phyloP scores from a whole-genome alignment of 2,888 invertebrate genomes.

The Tenthredo livida region DNA sequence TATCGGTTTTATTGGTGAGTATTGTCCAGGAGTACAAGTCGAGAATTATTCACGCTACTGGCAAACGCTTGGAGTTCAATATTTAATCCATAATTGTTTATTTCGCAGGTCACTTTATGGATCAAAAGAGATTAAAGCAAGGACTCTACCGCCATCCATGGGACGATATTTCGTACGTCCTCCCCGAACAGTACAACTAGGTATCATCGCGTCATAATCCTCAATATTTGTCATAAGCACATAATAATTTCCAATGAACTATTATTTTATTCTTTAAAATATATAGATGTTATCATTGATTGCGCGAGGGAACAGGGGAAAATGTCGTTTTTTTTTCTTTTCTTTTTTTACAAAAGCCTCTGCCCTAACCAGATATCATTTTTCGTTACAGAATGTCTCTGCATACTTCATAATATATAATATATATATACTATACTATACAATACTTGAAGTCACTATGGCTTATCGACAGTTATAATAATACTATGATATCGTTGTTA shows the following conservation, averaged over 20 bases:
- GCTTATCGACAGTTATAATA: slow-evolving; percentile 14
- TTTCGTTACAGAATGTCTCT: slow-evolving; percentile 8
- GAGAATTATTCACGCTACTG: not conserved
- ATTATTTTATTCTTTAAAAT: slow-evolving; percentile 6
- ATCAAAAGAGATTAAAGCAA: slow-evolving; percentile 99
- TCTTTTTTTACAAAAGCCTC: not conserved
- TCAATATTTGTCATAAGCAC: slow-evolving; percentile 56
- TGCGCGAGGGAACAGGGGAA: not conserved
- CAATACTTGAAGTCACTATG: not conserved
- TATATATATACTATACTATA: not conserved
- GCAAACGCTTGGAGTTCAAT: not conserved
- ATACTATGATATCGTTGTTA: slow-evolving; percentile 12
- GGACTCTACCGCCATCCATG: slow-evolving; percentile 99
- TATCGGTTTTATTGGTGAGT: slow-evolving; percentile 96
- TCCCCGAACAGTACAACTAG: slow-evolving; percentile 86
- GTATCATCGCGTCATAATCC: slow-evolving; percentile 56
- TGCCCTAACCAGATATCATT: not conserved
- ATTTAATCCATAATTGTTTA: not conserved
- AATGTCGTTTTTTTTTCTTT: not conserved
- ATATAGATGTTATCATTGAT: slow-evolving; percentile 8
- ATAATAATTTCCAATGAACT: slow-evolving; percentile 30
- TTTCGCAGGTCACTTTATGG: slow-evolving; percentile 81
- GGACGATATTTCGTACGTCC: slow-evolving; percentile 97
- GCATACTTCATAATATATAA: not conserved
- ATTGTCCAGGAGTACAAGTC: not conserved